Evolutionary conservation across 2,113 vertebrate species (phyloP).

Genomic region (Phylloscopus whistleri): DNA sequence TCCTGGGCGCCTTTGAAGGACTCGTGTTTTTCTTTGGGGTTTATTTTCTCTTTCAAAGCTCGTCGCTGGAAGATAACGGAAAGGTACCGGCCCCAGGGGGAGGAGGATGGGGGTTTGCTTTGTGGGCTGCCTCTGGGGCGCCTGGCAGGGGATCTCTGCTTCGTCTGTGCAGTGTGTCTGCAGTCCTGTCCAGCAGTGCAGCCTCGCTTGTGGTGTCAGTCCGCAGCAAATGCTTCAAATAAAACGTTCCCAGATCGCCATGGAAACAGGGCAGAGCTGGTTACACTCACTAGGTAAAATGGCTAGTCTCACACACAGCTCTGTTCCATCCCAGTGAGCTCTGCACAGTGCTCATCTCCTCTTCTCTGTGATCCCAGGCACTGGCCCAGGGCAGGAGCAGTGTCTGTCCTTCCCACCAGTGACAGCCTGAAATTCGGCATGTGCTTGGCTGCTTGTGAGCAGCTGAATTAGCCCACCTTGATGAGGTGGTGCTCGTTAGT

Average conservation of each 20-base stretch:
- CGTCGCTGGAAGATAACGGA: slow-evolving; percentile 88
- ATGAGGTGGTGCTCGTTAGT: rapidly evolving
- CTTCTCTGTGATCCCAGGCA: not conserved
- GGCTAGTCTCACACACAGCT: not conserved
- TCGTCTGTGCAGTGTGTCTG: not conserved
- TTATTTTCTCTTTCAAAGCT: slow-evolving; percentile 86
- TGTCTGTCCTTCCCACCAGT: not conserved
- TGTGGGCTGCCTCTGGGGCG: not conserved
- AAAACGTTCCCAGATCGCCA: not conserved
- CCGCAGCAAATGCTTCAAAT: slow-evolving; percentile 30
- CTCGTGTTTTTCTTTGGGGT: slow-evolving; percentile 94
- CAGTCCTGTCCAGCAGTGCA: not conserved
- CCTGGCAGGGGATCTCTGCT: not conserved
- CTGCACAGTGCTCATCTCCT: not conserved
- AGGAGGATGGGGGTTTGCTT: not conserved
- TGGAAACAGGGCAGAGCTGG: slow-evolving; percentile 39
- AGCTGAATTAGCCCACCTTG: not conserved
- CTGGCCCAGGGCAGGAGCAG: not conserved
- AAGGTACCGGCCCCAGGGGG: slow-evolving; percentile 75
- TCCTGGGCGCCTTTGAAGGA: slow-evolving; percentile 90
- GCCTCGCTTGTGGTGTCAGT: slow-evolving; percentile 30
- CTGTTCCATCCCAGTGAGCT: not conserved
- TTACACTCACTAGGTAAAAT: not conserved
- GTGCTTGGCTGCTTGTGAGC: not conserved
- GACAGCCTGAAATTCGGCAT: rapidly evolving